Percentiles rank a stretch among this genome's conserved stretches.
Evolutionary conservation across 2,113 vertebrate genomes (phyloP).

Genomic region (Hippocampus mohnikei): DNA sequence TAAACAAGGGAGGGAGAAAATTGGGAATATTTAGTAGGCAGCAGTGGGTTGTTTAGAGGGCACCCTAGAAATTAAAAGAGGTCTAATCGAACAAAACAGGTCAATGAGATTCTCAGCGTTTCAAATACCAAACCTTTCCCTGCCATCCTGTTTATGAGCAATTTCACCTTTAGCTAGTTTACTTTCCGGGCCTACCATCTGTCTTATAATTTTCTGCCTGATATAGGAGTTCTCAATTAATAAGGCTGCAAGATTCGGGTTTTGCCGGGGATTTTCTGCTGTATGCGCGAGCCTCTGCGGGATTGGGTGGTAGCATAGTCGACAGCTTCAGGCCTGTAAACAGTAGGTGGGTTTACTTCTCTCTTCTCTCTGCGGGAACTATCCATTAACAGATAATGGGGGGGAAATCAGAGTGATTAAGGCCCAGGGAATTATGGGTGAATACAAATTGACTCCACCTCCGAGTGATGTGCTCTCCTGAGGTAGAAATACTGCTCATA

Average conservation of each 20-base stretch:
- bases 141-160: conserved; percentile 33
- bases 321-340: conserved; percentile 73
- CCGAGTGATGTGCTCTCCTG: conserved; percentile 75
- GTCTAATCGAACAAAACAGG: conserved; percentile 21
- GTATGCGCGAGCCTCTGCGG: conserved; percentile 49
- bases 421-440: conserved; percentile 86
- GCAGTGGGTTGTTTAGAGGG: conserved; percentile 36
- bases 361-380: conserved; percentile 80
- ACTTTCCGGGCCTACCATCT: conserved; percentile 40
- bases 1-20: conserved; percentile 59
- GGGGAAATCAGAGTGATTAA: conserved; percentile 94
- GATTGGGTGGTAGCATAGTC: conserved; percentile 61
- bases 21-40: conserved; percentile 52
- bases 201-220: conserved; percentile 38
- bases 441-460: conserved; percentile 89
- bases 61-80: conserved; percentile 21
- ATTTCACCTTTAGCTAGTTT: conserved; percentile 39
- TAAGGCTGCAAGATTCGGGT: conserved; percentile 52
- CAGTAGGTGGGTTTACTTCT: conserved; percentile 78
- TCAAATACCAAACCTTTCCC: conserved; percentile 16
- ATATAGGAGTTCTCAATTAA: conserved; percentile 54
- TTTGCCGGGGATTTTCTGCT: conserved; percentile 47
- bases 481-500: conserved; percentile 82
- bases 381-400: conserved; percentile 98
- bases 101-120: conserved; percentile 13